Percentiles rank a stretch among this genome's conserved stretches.
phyloP scores from a whole-genome alignment of 2,888 invertebrate genomes.

The Cataglyphis albicans region DNA sequence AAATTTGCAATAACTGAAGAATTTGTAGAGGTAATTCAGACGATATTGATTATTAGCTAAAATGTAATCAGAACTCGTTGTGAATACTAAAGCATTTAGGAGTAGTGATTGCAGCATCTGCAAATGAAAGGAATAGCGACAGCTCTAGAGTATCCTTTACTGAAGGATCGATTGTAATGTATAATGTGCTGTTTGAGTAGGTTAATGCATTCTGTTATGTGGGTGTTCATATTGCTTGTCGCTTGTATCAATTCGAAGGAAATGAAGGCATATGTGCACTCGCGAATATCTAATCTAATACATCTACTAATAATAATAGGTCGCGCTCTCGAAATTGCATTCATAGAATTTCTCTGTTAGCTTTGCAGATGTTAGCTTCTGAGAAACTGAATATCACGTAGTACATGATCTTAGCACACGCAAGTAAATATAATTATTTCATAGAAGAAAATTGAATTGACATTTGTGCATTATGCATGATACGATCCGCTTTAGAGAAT shows the following conservation, averaged over 20 bases:
- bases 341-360: background rate
- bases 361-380: background rate
- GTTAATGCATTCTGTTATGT: slow-evolving; percentile 46
- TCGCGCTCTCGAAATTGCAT: background rate
- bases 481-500: background rate
- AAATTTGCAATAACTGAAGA: slow-evolving; percentile 49
- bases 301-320: slow-evolving; percentile 35
- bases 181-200: slow-evolving; percentile 19
- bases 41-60: slow-evolving; percentile 8
- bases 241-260: slow-evolving; percentile 16
- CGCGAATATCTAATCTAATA: slow-evolving; percentile 14
- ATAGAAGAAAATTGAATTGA: background rate
- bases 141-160: slow-evolving; percentile 12
- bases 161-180: slow-evolving; percentile 20
- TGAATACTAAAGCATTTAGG: background rate
- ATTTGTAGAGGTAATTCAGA: slow-evolving; percentile 5
- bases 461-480: background rate
- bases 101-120: background rate
- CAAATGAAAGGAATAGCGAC: background rate
- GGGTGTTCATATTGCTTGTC: slow-evolving; percentile 42
- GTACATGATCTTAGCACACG: background rate
- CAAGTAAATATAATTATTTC: background rate
- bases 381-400: background rate
- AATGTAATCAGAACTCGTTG: slow-evolving; percentile 7
- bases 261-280: background rate